These are phyloP conservation scores for Aphelenchoides fujianensis DNA, from an alignment of 1,140 invertebrate genomes.

Conservation along the genomic window DNA sequence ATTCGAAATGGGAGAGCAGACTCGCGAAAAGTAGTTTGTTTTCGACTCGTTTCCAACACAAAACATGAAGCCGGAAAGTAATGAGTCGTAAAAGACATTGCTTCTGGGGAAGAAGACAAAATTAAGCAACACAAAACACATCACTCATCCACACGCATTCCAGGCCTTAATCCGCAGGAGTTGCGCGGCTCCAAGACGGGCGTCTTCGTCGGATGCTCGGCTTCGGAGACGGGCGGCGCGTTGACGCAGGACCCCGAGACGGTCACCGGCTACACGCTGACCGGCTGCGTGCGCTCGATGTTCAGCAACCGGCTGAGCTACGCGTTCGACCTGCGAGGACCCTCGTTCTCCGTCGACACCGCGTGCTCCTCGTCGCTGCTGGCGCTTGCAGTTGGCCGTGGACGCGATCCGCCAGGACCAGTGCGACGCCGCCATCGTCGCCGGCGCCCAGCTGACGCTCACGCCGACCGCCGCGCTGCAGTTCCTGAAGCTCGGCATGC, in stretches of 20 bases:
- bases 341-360: conserved; percentile 87
- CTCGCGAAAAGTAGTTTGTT: too few species aligned
- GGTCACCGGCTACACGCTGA: conserved; percentile 84
- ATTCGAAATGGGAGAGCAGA: too few species aligned
- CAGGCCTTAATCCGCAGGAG: conserved; percentile 70
- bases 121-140: neutral
- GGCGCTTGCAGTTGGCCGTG: conserved; percentile 78
- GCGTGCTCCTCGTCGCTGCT: conserved; percentile 88
- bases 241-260: conserved; percentile 73
- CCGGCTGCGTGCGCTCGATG: conserved; percentile 87
- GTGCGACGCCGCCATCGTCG: conserved; percentile 88
- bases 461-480: conserved; percentile 85
- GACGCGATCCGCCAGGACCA: conserved; percentile 76
- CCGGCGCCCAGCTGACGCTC: conserved; percentile 77
- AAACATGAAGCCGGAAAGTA: too few species aligned
- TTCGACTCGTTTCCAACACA: too few species aligned
- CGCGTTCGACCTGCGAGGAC: conserved; percentile 80
- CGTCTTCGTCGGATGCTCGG: conserved; percentile 62
- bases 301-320: conserved; percentile 92
- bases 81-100: too few species aligned
- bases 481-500: conserved; percentile 85
- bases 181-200: conserved; percentile 63
- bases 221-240: conserved; percentile 71
- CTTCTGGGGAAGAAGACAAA: too few species aligned
- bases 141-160: conserved; percentile 38